A percentile compares a stretch with the other conserved stretches of the same genome.
These are phyloP conservation scores for Sebastes flavidus DNA, from an alignment of 2,797 vertebrate species.

Conservation along the genomic window DNA sequence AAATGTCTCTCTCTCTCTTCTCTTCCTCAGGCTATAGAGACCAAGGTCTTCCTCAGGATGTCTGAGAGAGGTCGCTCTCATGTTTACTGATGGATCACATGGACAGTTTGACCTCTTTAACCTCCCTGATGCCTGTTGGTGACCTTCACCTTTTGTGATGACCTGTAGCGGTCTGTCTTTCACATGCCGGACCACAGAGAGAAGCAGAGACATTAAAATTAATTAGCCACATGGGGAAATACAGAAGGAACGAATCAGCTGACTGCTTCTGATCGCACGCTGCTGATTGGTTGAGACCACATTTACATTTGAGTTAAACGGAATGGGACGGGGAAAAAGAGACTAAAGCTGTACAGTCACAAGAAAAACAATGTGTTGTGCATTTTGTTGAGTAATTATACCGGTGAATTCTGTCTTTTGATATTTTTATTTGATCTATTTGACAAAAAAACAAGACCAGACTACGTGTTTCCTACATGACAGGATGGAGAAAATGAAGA, in stretches of 20 bases:
- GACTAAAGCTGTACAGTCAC: conserved; percentile 5
- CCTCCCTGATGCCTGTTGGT: conserved; percentile 1
- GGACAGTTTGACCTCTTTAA: conserved; percentile 39
- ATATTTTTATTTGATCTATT: conserved; percentile 7
- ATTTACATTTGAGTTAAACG: background rate
- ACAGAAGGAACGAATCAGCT: background rate
- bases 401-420: background rate
- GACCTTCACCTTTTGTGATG: conserved; percentile 27
- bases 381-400: conserved; percentile 6
- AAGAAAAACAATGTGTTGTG: conserved; percentile 2
- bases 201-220: background rate
- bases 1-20: background rate
- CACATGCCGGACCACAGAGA: background rate
- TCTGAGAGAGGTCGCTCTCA: conserved; percentile 76
- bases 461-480: background rate
- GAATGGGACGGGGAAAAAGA: background rate
- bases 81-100: background rate
- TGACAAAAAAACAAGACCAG: background rate
- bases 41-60: conserved; percentile 89
- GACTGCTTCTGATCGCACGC: background rate
- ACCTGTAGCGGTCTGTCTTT: conserved; percentile 14
- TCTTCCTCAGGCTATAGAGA: conserved; percentile 88
- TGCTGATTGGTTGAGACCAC: conserved; percentile 9
- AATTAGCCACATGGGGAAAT: background rate
- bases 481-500: background rate